phyloP scores from a whole-genome alignment of 1,140 invertebrate genomes.

The Trachymyrmex septentrionalis region DNA sequence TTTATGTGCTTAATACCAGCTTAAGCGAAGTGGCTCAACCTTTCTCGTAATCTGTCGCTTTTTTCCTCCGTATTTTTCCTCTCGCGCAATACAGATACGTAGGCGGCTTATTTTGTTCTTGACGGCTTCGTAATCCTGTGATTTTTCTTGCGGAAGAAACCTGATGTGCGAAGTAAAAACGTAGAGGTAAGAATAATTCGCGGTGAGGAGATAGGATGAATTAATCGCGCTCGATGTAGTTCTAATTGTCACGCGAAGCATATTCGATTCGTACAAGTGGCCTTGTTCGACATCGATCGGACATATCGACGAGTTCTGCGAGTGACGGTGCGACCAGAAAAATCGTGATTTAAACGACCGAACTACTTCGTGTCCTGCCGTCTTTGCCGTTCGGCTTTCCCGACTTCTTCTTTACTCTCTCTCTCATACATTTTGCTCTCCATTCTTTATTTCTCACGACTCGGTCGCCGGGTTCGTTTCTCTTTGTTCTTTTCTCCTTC shows the following conservation, averaged over 20 bases:
- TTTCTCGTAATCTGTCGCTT: slow-evolving; percentile 78
- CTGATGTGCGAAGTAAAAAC: slow-evolving; percentile 57
- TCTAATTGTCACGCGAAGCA: slow-evolving; percentile 66
- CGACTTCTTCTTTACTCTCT: slow-evolving; percentile 28
- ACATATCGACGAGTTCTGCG: slow-evolving; percentile 62
- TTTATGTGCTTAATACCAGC: slow-evolving; percentile 82
- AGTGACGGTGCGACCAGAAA: slow-evolving; percentile 67
- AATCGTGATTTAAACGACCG: slow-evolving; percentile 76
- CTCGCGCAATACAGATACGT: slow-evolving; percentile 65
- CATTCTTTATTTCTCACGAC: slow-evolving; percentile 72
- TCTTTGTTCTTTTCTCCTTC: slow-evolving; percentile 63
- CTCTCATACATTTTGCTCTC: slow-evolving; percentile 53
- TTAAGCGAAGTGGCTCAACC: slow-evolving; percentile 73
- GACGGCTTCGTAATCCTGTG: slow-evolving; percentile 76
- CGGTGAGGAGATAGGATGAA: neutral
- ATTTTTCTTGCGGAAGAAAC: slow-evolving; percentile 80
- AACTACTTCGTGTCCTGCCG: slow-evolving; percentile 9
- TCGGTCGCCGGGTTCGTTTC: slow-evolving; percentile 49
- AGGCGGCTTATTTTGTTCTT: slow-evolving; percentile 68
- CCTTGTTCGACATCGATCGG: slow-evolving; percentile 71
- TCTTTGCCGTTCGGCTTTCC: neutral
- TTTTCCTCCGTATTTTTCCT: slow-evolving; percentile 76
- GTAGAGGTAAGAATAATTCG: slow-evolving; percentile 17
- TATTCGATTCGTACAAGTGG: slow-evolving; percentile 62
- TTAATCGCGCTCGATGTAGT: slow-evolving; percentile 49